Conservation (phyloP, 2,113 vertebrate species). For the Piprites chloris region DNA sequence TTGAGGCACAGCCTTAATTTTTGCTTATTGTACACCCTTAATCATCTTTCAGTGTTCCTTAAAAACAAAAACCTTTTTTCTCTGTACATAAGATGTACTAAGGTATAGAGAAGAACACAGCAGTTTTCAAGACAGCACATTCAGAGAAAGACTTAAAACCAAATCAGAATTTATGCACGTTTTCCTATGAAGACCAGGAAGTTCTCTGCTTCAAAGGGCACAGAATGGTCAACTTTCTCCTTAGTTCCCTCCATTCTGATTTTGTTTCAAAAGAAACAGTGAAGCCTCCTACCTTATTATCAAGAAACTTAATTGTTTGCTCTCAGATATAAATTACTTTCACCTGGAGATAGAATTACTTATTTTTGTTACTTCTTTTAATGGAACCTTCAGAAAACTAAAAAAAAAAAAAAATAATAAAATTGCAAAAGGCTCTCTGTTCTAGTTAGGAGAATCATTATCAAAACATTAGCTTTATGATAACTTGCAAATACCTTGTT, state of each 20-base stretch:
- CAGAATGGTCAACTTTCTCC: background rate
- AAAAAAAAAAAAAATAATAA: background rate
- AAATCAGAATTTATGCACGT: background rate
- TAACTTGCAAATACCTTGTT: background rate
- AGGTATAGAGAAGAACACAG: background rate
- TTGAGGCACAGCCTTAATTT: background rate
- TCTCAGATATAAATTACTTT: background rate
- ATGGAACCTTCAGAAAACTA: background rate
- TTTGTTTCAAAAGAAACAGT: background rate
- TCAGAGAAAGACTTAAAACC: background rate
- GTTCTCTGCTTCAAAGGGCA: background rate
- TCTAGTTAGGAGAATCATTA: background rate
- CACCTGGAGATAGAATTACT: background rate
- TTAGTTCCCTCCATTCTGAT: background rate
- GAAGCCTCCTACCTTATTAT: background rate
- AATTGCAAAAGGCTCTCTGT: background rate
- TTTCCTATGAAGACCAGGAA: background rate
- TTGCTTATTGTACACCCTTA: background rate
- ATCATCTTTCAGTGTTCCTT: background rate
- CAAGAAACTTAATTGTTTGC: background rate
- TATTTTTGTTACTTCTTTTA: background rate
- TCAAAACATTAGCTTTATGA: background rate
- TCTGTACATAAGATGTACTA: rapidly evolving
- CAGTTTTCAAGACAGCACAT: background rate
- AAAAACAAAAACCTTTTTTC: background rate